These are phyloP conservation scores for Cyprinodon diabolis DNA, from an alignment of 2,797 vertebrate species.

Conservation along the genomic window DNA sequence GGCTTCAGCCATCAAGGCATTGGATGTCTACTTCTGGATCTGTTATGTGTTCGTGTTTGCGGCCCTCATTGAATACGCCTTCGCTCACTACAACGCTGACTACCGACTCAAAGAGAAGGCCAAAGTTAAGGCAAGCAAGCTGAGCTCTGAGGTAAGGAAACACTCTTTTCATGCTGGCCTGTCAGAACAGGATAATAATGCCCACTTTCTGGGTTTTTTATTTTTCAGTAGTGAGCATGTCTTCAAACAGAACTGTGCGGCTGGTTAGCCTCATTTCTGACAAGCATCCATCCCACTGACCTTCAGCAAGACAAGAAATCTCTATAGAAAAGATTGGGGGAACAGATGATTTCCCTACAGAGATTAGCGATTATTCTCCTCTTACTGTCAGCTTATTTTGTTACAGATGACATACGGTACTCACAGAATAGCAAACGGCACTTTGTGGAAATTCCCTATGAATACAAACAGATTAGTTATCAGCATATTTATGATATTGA, in stretches of 20 bases:
- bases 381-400: slow-evolving; percentile 26
- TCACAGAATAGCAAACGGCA: slow-evolving; percentile 6
- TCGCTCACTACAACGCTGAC: slow-evolving; percentile 98
- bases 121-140: slow-evolving; percentile 88
- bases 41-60: slow-evolving; percentile 98
- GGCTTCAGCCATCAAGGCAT: slow-evolving; percentile 95
- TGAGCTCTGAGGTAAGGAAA: slow-evolving; percentile 84
- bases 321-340: slow-evolving; percentile 18
- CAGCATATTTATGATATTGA: slow-evolving; percentile 9
- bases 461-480: slow-evolving; percentile 3
- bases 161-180: slow-evolving; percentile 17
- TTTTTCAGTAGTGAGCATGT: slow-evolving; percentile 44
- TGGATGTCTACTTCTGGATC: slow-evolving; percentile 99
- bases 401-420: background rate
- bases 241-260: slow-evolving; percentile 17
- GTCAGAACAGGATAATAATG: slow-evolving; percentile 24
- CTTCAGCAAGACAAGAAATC: slow-evolving; percentile 44
- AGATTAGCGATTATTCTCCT: slow-evolving; percentile 23
- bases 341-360: slow-evolving; percentile 25
- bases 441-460: slow-evolving; percentile 1
- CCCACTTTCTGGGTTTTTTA: background rate
- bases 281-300: slow-evolving; percentile 48
- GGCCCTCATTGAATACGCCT: slow-evolving; percentile 95
- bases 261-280: slow-evolving; percentile 22
- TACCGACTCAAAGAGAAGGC: slow-evolving; percentile 95